Percentiles rank a stretch among this genome's conserved stretches.
Conservation (phyloP, 2,888 invertebrate genomes). For the Phlogophora meticulosa region DNA sequence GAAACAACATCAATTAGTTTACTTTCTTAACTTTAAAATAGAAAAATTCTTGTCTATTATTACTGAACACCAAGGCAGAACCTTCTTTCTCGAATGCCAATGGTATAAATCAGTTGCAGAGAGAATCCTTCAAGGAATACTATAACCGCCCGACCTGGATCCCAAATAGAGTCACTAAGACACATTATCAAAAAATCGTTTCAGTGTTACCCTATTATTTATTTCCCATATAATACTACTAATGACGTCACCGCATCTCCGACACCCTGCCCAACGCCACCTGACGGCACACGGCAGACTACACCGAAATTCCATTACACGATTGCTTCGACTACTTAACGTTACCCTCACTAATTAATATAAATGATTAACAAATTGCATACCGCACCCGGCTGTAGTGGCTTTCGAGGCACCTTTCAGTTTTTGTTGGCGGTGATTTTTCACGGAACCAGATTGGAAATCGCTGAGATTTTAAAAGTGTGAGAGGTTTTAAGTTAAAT, state of each 20-base stretch:
- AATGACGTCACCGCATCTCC: slow-evolving; percentile 28
- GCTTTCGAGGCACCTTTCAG: not conserved
- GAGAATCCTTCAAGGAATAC: no score
- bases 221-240: slow-evolving; percentile 14
- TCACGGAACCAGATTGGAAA: not conserved
- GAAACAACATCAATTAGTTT: no score
- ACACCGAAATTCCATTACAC: slow-evolving; percentile 74
- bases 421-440: slow-evolving; percentile 27
- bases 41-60: no score
- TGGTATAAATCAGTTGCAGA: no score
- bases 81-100: no score
- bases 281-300: slow-evolving; percentile 25
- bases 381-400: slow-evolving; percentile 10
- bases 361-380: slow-evolving; percentile 64
- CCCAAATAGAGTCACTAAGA: not conserved
- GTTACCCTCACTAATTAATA: slow-evolving; percentile 68
- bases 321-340: slow-evolving; percentile 70
- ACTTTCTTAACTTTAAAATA: no score
- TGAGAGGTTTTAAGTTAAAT: not conserved
- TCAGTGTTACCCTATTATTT: not conserved
- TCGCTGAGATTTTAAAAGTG: slow-evolving; percentile 7
- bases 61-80: no score
- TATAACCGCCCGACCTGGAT: no score
- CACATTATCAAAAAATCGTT: not conserved
- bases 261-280: slow-evolving; percentile 29